Conservation (phyloP, 2,888 invertebrate genomes). For the Tetrapedia diversipes region DNA sequence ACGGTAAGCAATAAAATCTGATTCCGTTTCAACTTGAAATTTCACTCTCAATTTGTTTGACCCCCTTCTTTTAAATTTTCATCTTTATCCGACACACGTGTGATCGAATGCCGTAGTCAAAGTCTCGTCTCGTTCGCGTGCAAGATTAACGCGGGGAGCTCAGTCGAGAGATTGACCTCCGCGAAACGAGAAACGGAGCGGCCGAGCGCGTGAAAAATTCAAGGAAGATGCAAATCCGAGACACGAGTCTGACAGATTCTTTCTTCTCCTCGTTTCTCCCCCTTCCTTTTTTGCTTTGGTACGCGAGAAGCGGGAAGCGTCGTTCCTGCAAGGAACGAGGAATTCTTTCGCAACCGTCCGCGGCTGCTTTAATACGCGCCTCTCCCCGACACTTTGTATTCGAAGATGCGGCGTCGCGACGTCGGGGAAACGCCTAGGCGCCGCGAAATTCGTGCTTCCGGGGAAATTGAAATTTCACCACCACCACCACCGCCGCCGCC, state of each 20-base stretch:
- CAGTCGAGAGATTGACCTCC: conserved; percentile 7
- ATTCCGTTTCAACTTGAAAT: too few relatives aligned
- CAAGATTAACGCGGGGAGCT: conserved; percentile 20
- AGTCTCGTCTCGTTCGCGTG: neutral
- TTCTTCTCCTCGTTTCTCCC: neutral
- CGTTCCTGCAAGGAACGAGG: conserved; percentile 22
- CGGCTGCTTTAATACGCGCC: conserved; percentile 36
- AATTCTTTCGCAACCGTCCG: conserved; percentile 39
- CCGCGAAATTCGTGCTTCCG: conserved; percentile 35
- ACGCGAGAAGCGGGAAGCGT: conserved; percentile 21
- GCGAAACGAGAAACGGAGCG: conserved; percentile 11
- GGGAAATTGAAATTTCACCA: conserved; percentile 55
- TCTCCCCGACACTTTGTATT: conserved; percentile 37
- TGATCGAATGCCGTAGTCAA: conserved; percentile 2
- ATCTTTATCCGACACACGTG: neutral
- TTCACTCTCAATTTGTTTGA: too few relatives aligned
- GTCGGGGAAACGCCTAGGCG: neutral
- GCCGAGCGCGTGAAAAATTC: conserved; percentile 41
- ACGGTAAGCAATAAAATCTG: too few relatives aligned
- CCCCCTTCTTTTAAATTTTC: neutral
- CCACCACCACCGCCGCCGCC: too few relatives aligned
- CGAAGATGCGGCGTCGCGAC: conserved; percentile 32
- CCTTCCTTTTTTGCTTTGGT: neutral
- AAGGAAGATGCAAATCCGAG: conserved; percentile 44
- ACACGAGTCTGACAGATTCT: conserved; percentile 30